Conservation (phyloP, 2,888 invertebrate species). For the Hydrotaea cyrtoneurina region DNA sequence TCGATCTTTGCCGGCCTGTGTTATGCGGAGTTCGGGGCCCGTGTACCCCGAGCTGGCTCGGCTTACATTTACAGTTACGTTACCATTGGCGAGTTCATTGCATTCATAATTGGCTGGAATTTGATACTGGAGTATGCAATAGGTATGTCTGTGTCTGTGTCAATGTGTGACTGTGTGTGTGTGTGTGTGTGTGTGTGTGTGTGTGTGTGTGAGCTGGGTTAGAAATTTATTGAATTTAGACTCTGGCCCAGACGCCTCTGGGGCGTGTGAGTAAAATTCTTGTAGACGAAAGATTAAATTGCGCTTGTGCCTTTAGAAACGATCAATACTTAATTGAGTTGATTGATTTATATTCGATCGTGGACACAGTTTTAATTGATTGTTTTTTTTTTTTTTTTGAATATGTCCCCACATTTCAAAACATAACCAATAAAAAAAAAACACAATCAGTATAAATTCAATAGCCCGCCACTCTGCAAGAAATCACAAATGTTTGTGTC, state of each 20-base stretch:
- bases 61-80: slow-evolving; percentile 97
- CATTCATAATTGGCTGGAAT: slow-evolving; percentile 97
- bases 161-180: no score
- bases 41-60: slow-evolving; percentile 94
- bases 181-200: neutral
- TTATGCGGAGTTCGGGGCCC: slow-evolving; percentile 94
- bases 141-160: slow-evolving; percentile 82
- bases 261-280: neutral
- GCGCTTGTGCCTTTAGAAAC: slow-evolving; percentile 19
- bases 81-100: slow-evolving; percentile 94
- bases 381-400: no score
- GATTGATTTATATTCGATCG: slow-evolving; percentile 59
- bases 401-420: slow-evolving; percentile 32
- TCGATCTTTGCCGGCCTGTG: slow-evolving; percentile 94
- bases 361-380: slow-evolving; percentile 47
- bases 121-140: slow-evolving; percentile 94
- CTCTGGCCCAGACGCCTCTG: neutral
- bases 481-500: neutral
- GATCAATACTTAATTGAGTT: slow-evolving; percentile 54
- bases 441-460: neutral
- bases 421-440: slow-evolving; percentile 20
- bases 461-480: neutral
- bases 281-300: slow-evolving; percentile 47
- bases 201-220: neutral
- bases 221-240: neutral